Base-by-base conservation (phyloP, 2,113 vertebrate genomes). In the Glaucomys volans region DNA sequence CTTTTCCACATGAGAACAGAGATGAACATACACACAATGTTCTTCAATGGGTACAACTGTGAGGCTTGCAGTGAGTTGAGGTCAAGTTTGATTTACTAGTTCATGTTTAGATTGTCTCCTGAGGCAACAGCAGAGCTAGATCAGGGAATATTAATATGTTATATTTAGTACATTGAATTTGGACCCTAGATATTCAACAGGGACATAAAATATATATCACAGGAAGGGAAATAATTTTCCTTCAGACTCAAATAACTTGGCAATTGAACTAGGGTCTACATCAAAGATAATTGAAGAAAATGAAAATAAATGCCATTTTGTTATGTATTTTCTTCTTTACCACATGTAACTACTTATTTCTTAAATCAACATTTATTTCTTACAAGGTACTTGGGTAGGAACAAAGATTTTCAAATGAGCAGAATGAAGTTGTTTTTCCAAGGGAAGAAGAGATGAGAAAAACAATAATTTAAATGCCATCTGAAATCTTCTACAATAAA, bases 281-380 rank as follows among this genome's bases (percentile, higher is more conserved):
- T 87, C 50, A 94, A 91, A 94, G 62, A 80, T 91, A 91, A 95
- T 1, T 59, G 72, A 94, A 35, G 24, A 9, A 94, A 93, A 67
- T 87, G 72, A 90, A 96, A 42, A 74, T 81, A 67, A 92, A 83
- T 16, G 30, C 28, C 40, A 81, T 32, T 52, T 47, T 90, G 42
- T 71, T 59, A 81, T 74, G n/a, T 18, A 54, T 7, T 92, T 88
- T 96, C 35, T 94, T 88, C 22, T 81, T 93, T 59, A 75, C 28
- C 59, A 59, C 16, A 71, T 94, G 30, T 35, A 92, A 93, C 95
- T 57, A 79, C 30, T 83, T 81, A 94, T 54, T 67, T 83, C 75
- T 90, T 94, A 69, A 93, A 93, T 95, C 54, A 87, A 66, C 82
- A 66, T 83, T 90, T 96, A 96, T 96, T 91, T 91, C 69, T 82